Base-by-base conservation (phyloP, 2,113 vertebrate genomes). In the Elephantulus edwardii region DNA sequence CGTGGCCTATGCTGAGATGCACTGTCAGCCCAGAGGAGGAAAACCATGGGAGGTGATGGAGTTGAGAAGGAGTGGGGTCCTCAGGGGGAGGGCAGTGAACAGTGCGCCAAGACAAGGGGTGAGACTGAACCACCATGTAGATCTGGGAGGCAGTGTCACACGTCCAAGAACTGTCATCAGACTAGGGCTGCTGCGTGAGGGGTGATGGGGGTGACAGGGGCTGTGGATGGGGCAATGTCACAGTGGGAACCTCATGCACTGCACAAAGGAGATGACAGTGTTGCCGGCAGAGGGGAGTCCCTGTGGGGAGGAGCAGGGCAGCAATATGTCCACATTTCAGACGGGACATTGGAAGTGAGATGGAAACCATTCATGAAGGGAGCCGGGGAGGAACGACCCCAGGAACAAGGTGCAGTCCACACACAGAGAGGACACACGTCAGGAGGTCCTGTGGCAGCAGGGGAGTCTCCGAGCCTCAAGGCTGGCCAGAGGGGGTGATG, bases 71-170 rank as follows among this genome's bases (percentile, higher is more conserved):
- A 90, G 66, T 0, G 33, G 60, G 46, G 77, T 71, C 66, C 42
- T 83, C 20, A 58, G 54, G 22, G 64, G 40, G 33, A 46, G 8
- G 75, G 28, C 44, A 58, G 64, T 76, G 75, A 71, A 62, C 0
- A 42, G 50, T 17, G 4, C 76, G 77, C 22, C 30, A 42, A 38
- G 22, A n/a, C 58, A 77, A 83, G 42, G 35, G 42, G 58, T 26
- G 14, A 60, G 35, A 75, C n/a, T 28, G 38, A 85, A 42, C 78
- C 76, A 71, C 11, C 20, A 58, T 14, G 33, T 6, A 66, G 68
- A 66, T 2, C 6, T 5, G 19, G 5, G 50, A 22, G n/a, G 19
- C 0, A 24, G 60, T n/a, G 19, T 3, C n/a, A 24, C 6, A 0
- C 10, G 40, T 40, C 28, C 14, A 16, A 30, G 35, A 60, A 52